Base-by-base conservation (phyloP, 2,888 invertebrate species). In the Pristionchus mayeri region DNA sequence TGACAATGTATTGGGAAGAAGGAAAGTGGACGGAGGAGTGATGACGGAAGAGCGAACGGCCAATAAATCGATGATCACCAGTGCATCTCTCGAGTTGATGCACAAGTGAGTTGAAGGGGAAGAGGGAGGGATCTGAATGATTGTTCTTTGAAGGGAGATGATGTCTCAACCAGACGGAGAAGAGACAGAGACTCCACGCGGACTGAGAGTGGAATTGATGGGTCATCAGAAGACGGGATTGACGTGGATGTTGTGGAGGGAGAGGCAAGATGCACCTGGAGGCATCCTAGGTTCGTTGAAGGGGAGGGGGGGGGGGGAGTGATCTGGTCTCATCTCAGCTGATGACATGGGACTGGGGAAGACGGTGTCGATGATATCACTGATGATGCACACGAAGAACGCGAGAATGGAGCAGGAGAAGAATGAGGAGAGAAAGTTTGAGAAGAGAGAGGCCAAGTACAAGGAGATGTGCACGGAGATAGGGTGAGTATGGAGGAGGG, bases 241-340 rank as follows among this genome's bases (percentile, higher is more conserved):
- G 0, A 95, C 96, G 18, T 98, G 98, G 97, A 94, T 98, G 91
- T 91, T 94, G 30, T 98, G 97, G 97, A 94, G 98, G 30, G 98
- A 98, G 94, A 94, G 94, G n/a, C 96, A 97, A 93, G 89, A 92
- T 21, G 95, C 95, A 82, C 96, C 96, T 0, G 97, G 97, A 0
- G 98, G 98, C 18, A 96, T 98, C 89, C 94, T 98, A 80, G 96
- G 96, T 95, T n/a, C n/a, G n/a, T n/a, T n/a, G n/a, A 94, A 48
- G 75, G 18, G n/a, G 67, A 9, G 30, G 37, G 34, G 71, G 24
- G 44, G 34, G 44, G n/a, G 27, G 44, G 27, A 57, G 27, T n/a
- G n/a, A n/a, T n/a, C n/a, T n/a, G n/a, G n/a, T 4, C 9, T 57
- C 7, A 24, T 27, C 3, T 24, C 88, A 93, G 94, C 94, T 85